Percentiles rank a stretch among this genome's conserved stretches.
These are phyloP conservation scores for Tortrix viridana DNA, from an alignment of 2,888 invertebrate species.

Conservation along the genomic window DNA sequence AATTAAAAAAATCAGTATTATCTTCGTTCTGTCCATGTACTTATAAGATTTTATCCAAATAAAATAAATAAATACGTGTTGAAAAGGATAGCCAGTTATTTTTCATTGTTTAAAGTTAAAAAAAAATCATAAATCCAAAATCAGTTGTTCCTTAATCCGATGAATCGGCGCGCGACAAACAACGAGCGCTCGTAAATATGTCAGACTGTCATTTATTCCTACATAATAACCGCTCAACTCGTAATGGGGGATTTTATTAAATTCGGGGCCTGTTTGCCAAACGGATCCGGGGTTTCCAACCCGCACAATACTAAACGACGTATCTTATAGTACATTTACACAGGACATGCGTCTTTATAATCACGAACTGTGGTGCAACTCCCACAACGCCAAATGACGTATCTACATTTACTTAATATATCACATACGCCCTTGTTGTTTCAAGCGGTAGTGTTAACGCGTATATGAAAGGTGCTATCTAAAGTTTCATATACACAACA, in stretches of 20 bases:
- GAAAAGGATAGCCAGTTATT: too few species aligned
- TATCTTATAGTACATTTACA: neutral
- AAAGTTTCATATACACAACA: neutral
- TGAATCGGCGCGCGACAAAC: conserved; percentile 9
- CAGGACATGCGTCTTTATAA: neutral
- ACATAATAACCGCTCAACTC: conserved; percentile 47
- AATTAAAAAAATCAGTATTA: too few species aligned
- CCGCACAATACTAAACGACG: neutral
- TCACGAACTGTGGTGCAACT: neutral
- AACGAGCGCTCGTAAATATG: conserved; percentile 44
- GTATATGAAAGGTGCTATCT: neutral
- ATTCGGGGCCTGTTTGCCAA: conserved; percentile 34
- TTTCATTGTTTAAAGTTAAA: too few species aligned
- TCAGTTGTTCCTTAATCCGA: neutral
- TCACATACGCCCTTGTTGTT: neutral
- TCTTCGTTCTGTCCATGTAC: too few species aligned
- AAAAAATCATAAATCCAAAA: too few species aligned
- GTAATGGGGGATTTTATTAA: conserved; percentile 39
- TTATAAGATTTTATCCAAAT: too few species aligned
- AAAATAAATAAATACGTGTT: too few species aligned
- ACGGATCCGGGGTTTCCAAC: conserved; percentile 24
- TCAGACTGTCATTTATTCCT: conserved; percentile 50
- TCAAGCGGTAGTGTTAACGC: neutral
- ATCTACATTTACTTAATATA: too few species aligned
- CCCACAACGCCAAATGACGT: too few species aligned